Evolutionary conservation across 2,113 vertebrate species (phyloP).

Genomic region (Syngnathus typhle): DNA sequence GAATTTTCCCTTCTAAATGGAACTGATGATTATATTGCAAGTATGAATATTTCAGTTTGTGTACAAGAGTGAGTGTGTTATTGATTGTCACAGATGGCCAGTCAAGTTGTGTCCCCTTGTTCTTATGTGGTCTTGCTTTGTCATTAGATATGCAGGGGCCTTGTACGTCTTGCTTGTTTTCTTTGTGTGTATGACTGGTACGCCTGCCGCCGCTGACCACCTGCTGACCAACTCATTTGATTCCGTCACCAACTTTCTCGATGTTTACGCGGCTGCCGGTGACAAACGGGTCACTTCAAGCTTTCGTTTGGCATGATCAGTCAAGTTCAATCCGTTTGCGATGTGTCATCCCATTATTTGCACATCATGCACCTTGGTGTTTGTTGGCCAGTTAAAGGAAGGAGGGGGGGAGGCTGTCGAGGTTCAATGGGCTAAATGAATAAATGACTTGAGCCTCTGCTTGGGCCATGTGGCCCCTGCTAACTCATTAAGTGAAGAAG

Average conservation of each 20-base stretch:
- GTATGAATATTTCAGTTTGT: background rate
- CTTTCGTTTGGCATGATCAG: background rate
- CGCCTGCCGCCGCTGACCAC: slow-evolving; percentile 52
- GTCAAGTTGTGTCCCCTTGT: slow-evolving; percentile 36
- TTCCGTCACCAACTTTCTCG: slow-evolving; percentile 37
- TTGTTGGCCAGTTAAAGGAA: background rate
- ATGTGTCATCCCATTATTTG: background rate
- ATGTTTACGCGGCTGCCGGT: background rate
- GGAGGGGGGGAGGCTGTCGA: background rate
- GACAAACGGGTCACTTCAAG: background rate
- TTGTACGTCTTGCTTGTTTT: slow-evolving; percentile 28
- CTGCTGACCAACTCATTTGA: slow-evolving; percentile 54
- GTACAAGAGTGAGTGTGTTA: slow-evolving; percentile 28
- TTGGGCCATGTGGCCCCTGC: slow-evolving; percentile 28
- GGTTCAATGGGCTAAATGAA: slow-evolving; percentile 27
- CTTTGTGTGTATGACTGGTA: slow-evolving; percentile 28
- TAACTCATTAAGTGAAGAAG: slow-evolving; percentile 55
- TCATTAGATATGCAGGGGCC: slow-evolving; percentile 59
- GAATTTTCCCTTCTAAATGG: background rate
- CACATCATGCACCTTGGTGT: background rate
- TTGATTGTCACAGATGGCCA: slow-evolving; percentile 53
- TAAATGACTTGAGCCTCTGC: slow-evolving; percentile 43
- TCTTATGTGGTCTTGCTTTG: slow-evolving; percentile 41
- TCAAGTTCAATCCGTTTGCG: background rate
- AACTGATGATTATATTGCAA: background rate